Base-by-base conservation (phyloP, 2,113 vertebrate species). In the Nibea coibor region DNA sequence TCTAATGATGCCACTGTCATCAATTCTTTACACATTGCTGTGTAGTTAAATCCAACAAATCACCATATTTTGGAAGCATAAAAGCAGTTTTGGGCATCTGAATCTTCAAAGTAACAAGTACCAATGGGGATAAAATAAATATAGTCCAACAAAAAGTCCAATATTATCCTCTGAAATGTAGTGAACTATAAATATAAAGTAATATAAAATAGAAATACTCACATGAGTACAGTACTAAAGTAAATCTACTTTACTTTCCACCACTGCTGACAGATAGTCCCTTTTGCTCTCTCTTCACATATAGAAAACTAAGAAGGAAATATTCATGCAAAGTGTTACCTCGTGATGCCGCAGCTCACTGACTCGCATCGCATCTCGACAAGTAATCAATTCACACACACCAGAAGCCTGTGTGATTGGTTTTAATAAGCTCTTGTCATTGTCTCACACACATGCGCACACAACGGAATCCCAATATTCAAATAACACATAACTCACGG, bases 351-450 rank as follows among this genome's bases (percentile, higher is more conserved):
- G 26, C 43, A 43, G 87, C 85, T 82, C 89, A 88, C 72, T 68
- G 65, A 78, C 84, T 85, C 78, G 24, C 50, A 70, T 72, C 70
- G 42, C 78, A 89, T 68, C 58, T 71, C 4, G 15, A 83, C 72
- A 86, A 89, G 85, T 88, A 92, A 92, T 91, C 78, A 85, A 82
- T 87, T 88, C 88, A 69, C 31, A 70, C 85, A 80, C 87, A 76
- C 71, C 71, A 87, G 67, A 70, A 79, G 78, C 72, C 59, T 76
- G 78, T 74, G 78, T 82, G 80, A 89, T 88, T 89, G 19, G 31
- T 88, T 92, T 93, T 92, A 93, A 89, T 93, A 81, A 77, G 87
- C 74, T 77, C 86, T 85, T 86, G 48, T 69, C 62, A 73, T 69
- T 61, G 72, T 81, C 77, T 53, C 72, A 64, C 70, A 82, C 71